A percentile compares a stretch with the other conserved stretches of the same genome.
Conservation (phyloP, 2,113 vertebrate species). For the Erythrocercus mccallii region DNA sequence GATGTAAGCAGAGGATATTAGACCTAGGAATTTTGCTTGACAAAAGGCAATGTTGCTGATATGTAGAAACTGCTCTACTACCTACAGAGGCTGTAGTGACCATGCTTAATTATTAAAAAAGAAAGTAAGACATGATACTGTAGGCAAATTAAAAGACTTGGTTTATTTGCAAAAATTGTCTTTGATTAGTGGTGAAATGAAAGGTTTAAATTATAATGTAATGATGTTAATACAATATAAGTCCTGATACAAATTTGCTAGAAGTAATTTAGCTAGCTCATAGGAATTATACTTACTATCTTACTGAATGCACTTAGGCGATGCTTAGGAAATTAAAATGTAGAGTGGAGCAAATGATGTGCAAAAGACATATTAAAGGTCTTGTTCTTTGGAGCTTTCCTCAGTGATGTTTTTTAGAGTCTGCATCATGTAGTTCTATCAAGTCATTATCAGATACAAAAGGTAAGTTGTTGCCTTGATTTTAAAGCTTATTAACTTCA, state of each 20-base stretch:
- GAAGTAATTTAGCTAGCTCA: neutral
- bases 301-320: neutral
- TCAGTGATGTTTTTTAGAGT: neutral
- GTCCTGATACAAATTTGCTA: neutral
- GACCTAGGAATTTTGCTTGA: neutral
- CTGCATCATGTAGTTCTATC: neutral
- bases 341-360: neutral
- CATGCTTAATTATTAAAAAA: neutral
- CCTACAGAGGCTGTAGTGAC: neutral
- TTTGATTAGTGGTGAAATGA: constrained; percentile 16
- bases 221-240: neutral
- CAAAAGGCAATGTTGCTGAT: neutral
- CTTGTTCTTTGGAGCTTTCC: neutral
- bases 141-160: neutral
- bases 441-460: neutral
- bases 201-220: neutral
- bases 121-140: neutral
- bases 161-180: neutral
- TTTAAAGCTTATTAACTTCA: neutral
- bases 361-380: neutral
- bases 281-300: neutral
- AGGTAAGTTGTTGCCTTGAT: neutral
- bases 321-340: neutral
- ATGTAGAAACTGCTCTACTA: neutral
- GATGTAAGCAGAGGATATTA: neutral